Evolutionary conservation across 2,797 vertebrate genomes (phyloP).

Genomic region (Myripristis murdjan): DNA sequence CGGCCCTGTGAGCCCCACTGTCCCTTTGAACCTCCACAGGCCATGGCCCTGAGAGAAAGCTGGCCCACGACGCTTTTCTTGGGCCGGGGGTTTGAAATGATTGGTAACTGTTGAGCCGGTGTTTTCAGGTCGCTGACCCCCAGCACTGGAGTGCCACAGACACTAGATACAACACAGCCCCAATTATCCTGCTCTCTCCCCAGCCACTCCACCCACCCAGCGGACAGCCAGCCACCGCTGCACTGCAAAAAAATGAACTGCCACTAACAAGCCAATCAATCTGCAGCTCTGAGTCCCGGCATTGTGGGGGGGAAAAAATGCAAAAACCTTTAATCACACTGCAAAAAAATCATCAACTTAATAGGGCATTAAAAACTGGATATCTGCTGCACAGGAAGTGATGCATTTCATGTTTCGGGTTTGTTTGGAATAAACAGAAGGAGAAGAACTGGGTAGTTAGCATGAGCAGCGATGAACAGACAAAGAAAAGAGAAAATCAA

Average conservation of each 20-base stretch:
- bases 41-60: constrained; percentile 84
- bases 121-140: constrained; percentile 91
- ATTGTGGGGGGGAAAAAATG: background rate
- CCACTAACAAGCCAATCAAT: background rate
- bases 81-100: constrained; percentile 90
- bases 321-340: too few relatives aligned
- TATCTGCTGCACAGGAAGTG: too few relatives aligned
- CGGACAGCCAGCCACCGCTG: constrained; percentile 23
- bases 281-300: background rate
- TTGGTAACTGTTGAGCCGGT: constrained; percentile 94
- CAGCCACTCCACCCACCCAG: constrained; percentile 48
- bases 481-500: too few relatives aligned
- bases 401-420: too few relatives aligned
- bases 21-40: constrained; percentile 93
- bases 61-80: constrained; percentile 89
- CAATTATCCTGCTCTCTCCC: constrained; percentile 89
- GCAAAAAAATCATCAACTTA: too few relatives aligned
- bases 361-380: too few relatives aligned
- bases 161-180: constrained; percentile 93
- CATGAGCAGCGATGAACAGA: too few relatives aligned
- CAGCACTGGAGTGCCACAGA: constrained; percentile 91
- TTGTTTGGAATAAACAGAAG: too few relatives aligned
- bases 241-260: background rate
- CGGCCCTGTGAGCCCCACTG: constrained; percentile 72
- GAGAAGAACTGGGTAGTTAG: too few relatives aligned